Evolutionary conservation across 2,113 vertebrate genomes (phyloP).

Genomic region (Xenopus borealis): DNA sequence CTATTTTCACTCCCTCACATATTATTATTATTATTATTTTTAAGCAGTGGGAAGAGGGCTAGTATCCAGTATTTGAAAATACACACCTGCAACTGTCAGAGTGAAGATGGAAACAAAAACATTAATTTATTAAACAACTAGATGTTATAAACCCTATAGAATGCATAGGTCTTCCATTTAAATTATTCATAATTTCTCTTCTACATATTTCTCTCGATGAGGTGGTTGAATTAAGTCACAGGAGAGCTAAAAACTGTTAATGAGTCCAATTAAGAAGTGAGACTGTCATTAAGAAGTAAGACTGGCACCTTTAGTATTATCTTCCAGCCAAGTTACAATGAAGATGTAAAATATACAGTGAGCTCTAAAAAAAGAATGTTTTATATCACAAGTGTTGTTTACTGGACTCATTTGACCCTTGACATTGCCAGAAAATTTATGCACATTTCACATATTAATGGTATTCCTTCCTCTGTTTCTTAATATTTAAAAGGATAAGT

Average conservation of each 20-base stretch:
- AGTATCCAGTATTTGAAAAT: too few relatives aligned
- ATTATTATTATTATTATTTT: too few relatives aligned
- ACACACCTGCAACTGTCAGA: too few relatives aligned
- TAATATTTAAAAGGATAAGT: too few relatives aligned
- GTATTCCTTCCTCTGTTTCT: background rate
- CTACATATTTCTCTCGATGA: constrained; percentile 31
- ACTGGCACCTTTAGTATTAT: constrained; percentile 55
- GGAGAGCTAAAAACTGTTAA: constrained; percentile 57
- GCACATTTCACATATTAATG: background rate
- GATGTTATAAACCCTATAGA: too few relatives aligned
- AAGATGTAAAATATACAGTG: constrained; percentile 48
- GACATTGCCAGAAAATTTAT: constrained; percentile 4
- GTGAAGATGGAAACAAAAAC: too few relatives aligned
- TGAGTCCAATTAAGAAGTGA: constrained; percentile 54
- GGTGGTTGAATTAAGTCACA: constrained; percentile 36
- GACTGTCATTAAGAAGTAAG: constrained; percentile 56
- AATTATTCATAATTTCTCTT: background rate
- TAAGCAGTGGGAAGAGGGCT: too few relatives aligned
- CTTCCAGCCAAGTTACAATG: constrained; percentile 51
- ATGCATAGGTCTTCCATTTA: too few relatives aligned
- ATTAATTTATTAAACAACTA: too few relatives aligned
- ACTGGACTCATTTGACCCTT: constrained; percentile 34
- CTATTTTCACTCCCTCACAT: too few relatives aligned
- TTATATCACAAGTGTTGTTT: constrained; percentile 30
- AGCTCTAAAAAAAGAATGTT: constrained; percentile 42